Percentiles rank a stretch among this genome's conserved stretches.
Conservation (phyloP, 2,797 vertebrate species). For the Lutjanus campechanus region DNA sequence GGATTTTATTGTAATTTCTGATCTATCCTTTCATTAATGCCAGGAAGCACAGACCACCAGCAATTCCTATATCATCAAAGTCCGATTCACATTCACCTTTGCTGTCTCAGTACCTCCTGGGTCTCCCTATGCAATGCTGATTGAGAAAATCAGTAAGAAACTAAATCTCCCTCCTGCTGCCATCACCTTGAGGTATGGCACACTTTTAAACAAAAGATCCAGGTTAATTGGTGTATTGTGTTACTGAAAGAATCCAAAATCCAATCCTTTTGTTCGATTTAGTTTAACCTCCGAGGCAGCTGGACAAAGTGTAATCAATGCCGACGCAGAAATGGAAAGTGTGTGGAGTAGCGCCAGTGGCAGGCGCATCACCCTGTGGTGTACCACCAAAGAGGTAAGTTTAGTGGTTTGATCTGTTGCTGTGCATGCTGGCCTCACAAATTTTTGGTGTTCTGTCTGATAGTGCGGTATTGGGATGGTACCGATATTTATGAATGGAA, state of each 20-base stretch:
- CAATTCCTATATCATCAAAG: slow-evolving; percentile 86
- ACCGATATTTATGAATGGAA: neutral
- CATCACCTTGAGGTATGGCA: slow-evolving; percentile 87
- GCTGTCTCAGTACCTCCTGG: slow-evolving; percentile 75
- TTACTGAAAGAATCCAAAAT: neutral
- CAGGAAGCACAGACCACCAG: slow-evolving; percentile 56
- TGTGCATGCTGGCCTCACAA: neutral
- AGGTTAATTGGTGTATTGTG: neutral
- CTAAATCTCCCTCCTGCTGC: slow-evolving; percentile 80
- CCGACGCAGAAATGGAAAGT: slow-evolving; percentile 80
- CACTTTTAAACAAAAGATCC: neutral
- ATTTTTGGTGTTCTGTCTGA: neutral
- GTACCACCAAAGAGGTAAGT: slow-evolving; percentile 84
- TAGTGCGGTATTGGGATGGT: neutral
- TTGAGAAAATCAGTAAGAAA: slow-evolving; percentile 87
- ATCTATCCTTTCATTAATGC: slow-evolving; percentile 3
- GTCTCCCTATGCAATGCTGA: slow-evolving; percentile 81
- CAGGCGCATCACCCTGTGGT: slow-evolving; percentile 91
- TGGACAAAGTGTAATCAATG: slow-evolving; percentile 68
- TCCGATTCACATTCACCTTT: slow-evolving; percentile 91
- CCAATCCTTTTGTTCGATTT: slow-evolving; percentile 2
- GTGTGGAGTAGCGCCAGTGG: slow-evolving; percentile 86
- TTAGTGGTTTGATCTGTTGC: too few species aligned
- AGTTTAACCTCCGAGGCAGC: slow-evolving; percentile 82
- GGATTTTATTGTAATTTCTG: neutral